Base-by-base conservation (phyloP, 2,888 invertebrate species). In the Lithophane ornitopus region DNA sequence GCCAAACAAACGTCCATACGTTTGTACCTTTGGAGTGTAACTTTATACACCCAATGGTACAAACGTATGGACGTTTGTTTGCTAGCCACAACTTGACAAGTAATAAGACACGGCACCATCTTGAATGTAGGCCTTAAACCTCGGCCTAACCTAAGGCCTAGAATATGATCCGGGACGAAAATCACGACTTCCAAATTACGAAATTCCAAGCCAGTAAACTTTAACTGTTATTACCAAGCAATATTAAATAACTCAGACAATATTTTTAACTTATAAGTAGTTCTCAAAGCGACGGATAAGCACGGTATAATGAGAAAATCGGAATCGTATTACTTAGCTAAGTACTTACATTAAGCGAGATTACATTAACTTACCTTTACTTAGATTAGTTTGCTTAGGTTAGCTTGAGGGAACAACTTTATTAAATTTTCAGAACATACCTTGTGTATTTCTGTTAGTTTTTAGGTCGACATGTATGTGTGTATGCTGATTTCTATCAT, bases 351-450 rank as follows among this genome's bases (percentile, higher is more conserved):
- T 80, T 87, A 77, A 68, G 85, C 49, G 44, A 78, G 75, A 83
- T 87, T 75, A 87, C 76, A 80, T 80, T 78, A 85, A 74, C 72
- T 85, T 87, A 81, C 70, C 77, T 76, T 71, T 77, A 83, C 85
- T 86, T 87, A 85, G 77, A 86, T 87, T 83, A 87, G 81, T 86
- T 87, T 76, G 34, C 77, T 85, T 70, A 61, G 75, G 73, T 56
- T 65, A 71, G 67, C 46, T 80, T 80, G 54, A 65, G 71, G 67
- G 65, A 52, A 49, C 39, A 44, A 74, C 66, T 76, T 77, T 82
- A 74, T 54, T 65, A 71, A 81, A 82, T 72, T 77, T 78, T 54
- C 56, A 1, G 58, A 80, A 58, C 34, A 67, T 70, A 49, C 62
- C 28, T 81, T 76, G 9, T 9, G 19, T 78, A 49, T 78, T 46